Conservation (phyloP, 2,113 vertebrate species). For the Onychostruthus taczanowskii region DNA sequence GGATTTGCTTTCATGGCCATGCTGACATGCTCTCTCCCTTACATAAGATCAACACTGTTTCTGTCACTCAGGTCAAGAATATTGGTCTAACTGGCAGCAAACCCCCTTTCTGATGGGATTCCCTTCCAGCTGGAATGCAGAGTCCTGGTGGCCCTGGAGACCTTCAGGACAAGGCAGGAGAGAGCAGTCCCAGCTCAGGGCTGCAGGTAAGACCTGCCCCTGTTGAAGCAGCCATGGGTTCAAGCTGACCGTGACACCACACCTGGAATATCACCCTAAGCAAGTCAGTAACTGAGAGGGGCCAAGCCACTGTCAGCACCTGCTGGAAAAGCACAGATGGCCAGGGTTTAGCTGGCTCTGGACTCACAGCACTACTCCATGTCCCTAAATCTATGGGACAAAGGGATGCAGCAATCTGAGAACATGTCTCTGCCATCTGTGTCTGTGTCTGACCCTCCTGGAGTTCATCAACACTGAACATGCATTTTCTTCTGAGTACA, state of each 20-base stretch:
- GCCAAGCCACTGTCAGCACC: not conserved
- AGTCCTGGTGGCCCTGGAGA: not conserved
- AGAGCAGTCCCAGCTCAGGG: rapidly evolving
- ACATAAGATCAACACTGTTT: not conserved
- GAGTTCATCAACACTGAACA: not conserved
- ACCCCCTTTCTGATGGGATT: not conserved
- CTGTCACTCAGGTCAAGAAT: not conserved
- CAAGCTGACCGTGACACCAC: not conserved
- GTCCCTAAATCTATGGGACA: not conserved
- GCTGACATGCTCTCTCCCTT: not conserved
- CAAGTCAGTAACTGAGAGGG: not conserved
- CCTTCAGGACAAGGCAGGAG: not conserved
- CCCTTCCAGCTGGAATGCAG: not conserved
- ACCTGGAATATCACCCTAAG: not conserved
- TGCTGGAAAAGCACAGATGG: not conserved
- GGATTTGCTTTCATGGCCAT: not conserved
- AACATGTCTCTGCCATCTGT: not conserved
- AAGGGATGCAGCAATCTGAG: not conserved
- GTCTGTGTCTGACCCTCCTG: not conserved
- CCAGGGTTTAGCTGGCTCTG: not conserved
- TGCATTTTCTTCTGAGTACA: not conserved
- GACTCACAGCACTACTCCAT: not conserved
- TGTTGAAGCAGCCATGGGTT: rapidly evolving
- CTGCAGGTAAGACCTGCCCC: not conserved
- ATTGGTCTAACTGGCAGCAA: not conserved